Conservation (phyloP, 2,888 invertebrate species). For the Itoplectis maculator region DNA sequence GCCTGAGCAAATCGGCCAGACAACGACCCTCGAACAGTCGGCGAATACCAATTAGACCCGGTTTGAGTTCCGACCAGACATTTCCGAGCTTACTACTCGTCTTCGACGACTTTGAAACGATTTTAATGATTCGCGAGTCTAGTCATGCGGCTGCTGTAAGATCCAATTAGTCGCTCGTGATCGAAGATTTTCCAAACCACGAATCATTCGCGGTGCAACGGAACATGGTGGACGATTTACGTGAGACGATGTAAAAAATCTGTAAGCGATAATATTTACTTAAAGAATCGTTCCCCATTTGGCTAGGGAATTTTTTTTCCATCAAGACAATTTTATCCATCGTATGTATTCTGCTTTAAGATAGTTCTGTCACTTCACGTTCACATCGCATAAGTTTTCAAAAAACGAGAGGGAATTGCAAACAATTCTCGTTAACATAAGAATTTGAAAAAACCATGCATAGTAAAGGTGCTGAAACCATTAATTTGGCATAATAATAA, state of each 20-base stretch:
- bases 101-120: slow-evolving; percentile 10
- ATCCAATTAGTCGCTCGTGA: neutral
- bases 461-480: too few relatives aligned
- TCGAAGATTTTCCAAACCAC: neutral
- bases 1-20: slow-evolving; percentile 9
- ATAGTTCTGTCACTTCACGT: too few relatives aligned
- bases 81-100: neutral
- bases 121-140: slow-evolving; percentile 9
- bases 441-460: too few relatives aligned
- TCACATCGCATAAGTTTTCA: too few relatives aligned
- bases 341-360: too few relatives aligned
- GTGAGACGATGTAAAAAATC: too few relatives aligned
- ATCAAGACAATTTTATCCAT: too few relatives aligned
- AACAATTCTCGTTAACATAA: too few relatives aligned
- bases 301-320: neutral
- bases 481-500: too few relatives aligned
- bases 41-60: slow-evolving; percentile 41
- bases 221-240: too few relatives aligned
- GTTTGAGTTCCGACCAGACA: slow-evolving; percentile 19
- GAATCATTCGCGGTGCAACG: neutral
- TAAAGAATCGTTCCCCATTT: neutral
- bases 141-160: neutral
- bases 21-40: slow-evolving; percentile 25
- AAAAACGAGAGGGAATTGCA: too few relatives aligned
- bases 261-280: too few relatives aligned